Conservation (phyloP, 2,888 invertebrate genomes). For the Biston betularia region DNA sequence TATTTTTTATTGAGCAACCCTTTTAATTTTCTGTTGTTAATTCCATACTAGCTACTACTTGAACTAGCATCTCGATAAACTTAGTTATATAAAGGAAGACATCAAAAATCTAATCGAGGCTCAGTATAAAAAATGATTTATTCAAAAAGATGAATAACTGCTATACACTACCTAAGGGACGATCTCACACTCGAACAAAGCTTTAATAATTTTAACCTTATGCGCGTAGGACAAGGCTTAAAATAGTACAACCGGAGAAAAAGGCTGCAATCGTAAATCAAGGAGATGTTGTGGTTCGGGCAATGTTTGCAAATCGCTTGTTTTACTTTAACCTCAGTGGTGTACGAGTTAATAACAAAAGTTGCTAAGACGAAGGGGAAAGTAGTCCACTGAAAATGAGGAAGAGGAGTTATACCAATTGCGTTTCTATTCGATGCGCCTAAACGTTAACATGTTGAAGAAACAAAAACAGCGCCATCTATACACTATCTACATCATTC, state of each 20-base stretch:
- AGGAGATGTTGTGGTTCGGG: conserved; percentile 41
- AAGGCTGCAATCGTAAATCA: conserved; percentile 46
- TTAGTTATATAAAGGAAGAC: no score
- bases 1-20: no score
- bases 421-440: no score
- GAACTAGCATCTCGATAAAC: no score
- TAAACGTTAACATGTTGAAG: no score
- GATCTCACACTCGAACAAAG: conserved; percentile 22
- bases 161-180: not conserved
- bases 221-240: conserved; percentile 9
- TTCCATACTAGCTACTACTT: no score
- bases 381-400: conserved; percentile 10
- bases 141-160: conserved; percentile 13
- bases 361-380: conserved; percentile 4
- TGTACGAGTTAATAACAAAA: conserved; percentile 26
- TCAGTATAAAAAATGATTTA: not conserved
- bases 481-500: no score
- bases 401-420: no score
- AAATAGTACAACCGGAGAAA: conserved; percentile 19
- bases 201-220: conserved; percentile 37
- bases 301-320: conserved; percentile 48
- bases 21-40: no score
- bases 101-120: no score
- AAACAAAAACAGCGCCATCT: no score
- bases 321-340: conserved; percentile 35